phyloP scores from a whole-genome alignment of 2,797 vertebrate species.

The Falco concolor region DNA sequence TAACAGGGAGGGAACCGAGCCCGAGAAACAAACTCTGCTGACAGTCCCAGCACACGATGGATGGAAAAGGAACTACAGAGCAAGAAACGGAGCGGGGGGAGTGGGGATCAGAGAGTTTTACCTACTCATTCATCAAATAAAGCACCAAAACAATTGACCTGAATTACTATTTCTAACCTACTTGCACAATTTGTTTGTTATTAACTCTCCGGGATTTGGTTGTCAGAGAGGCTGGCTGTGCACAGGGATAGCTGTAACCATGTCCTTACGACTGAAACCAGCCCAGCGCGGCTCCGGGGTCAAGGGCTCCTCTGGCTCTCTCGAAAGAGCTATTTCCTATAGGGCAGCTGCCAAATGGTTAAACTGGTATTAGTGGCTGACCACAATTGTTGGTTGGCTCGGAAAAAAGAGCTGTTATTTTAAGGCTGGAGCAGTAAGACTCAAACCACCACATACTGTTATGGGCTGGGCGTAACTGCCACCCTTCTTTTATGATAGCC shows the following conservation, averaged over 20 bases:
- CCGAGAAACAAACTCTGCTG: not conserved
- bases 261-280: not conserved
- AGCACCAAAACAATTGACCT: not conserved
- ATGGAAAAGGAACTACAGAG: not conserved
- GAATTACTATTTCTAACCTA: not conserved
- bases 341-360: constrained; percentile 31
- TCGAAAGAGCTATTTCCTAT: not conserved
- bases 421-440: not conserved
- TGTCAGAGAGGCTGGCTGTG: not conserved
- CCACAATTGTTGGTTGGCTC: constrained; percentile 32
- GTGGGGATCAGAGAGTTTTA: not conserved
- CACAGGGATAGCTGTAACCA: not conserved
- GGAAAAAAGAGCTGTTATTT: constrained; percentile 31
- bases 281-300: not conserved
- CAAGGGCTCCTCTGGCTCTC: not conserved
- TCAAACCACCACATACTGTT: not conserved
- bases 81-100: not conserved
- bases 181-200: not conserved
- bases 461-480: constrained; percentile 26
- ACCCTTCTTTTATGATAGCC: not conserved
- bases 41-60: not conserved
- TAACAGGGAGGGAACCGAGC: not conserved
- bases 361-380: constrained; percentile 41
- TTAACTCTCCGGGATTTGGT: not conserved
- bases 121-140: not conserved